Evolutionary conservation across 1,140 invertebrate genomes (phyloP).

Genomic region (Pseudomyrmex dendroicus): DNA sequence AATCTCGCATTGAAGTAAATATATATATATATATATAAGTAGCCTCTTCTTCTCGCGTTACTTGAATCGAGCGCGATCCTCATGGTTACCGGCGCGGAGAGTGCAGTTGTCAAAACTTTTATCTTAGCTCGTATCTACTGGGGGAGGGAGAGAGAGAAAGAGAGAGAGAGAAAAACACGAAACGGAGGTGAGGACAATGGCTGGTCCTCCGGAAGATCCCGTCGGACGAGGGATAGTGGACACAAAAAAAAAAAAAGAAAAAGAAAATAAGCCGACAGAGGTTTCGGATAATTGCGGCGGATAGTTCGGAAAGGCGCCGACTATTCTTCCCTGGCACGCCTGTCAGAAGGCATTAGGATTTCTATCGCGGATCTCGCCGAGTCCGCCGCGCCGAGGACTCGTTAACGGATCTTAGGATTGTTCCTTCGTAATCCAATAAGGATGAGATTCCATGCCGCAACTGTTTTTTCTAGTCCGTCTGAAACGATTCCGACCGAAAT

Average conservation of each 20-base stretch:
- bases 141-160: neutral
- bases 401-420: slow-evolving; percentile 78
- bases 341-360: slow-evolving; percentile 80
- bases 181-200: slow-evolving; percentile 63
- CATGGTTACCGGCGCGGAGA: slow-evolving; percentile 40
- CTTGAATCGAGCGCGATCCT: neutral
- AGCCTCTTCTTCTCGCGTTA: no score
- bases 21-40: no score
- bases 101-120: slow-evolving; percentile 78
- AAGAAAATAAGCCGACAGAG: slow-evolving; percentile 75
- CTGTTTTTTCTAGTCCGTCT: slow-evolving; percentile 22
- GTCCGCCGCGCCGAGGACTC: slow-evolving; percentile 67
- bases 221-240: slow-evolving; percentile 10
- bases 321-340: slow-evolving; percentile 70
- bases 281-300: slow-evolving; percentile 81
- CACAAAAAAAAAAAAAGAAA: neutral
- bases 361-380: slow-evolving; percentile 73
- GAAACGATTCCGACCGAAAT: slow-evolving; percentile 20
- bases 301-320: slow-evolving; percentile 81
- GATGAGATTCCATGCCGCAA: slow-evolving; percentile 70
- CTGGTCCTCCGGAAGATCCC: slow-evolving; percentile 63
- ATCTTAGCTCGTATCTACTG: slow-evolving; percentile 66
- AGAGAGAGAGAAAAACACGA: slow-evolving; percentile 70
- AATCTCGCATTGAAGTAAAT: no score
- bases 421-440: slow-evolving; percentile 81